These are phyloP conservation scores for Volucella inflata DNA, from an alignment of 2,888 invertebrate species.

Conservation along the genomic window DNA sequence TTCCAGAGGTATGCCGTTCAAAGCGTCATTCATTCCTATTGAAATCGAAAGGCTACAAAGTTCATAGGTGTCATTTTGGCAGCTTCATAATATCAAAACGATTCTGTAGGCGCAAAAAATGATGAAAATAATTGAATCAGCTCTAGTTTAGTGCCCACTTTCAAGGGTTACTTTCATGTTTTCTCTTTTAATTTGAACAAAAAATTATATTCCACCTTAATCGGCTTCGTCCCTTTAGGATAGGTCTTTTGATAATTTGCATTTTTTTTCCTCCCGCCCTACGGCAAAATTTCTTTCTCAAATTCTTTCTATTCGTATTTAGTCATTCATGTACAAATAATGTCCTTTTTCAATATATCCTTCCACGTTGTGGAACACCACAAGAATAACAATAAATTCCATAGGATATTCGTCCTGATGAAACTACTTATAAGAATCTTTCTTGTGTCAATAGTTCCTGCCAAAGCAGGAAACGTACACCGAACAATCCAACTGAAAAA, in stretches of 20 bases:
- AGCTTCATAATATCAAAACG: too few relatives aligned
- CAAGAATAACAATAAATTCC: constrained; percentile 35
- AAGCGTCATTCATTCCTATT: too few relatives aligned
- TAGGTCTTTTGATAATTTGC: constrained; percentile 1
- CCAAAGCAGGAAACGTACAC: neutral
- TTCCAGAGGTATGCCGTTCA: too few relatives aligned
- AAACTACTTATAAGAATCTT: constrained; percentile 23
- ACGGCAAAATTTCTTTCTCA: neutral
- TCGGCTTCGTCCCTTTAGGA: neutral
- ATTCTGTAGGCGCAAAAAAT: too few relatives aligned
- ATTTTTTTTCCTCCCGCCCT: neutral
- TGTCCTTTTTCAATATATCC: constrained; percentile 13
- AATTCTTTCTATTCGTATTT: constrained; percentile 4
- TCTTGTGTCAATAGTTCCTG: constrained; percentile 32
- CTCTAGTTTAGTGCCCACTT: too few relatives aligned
- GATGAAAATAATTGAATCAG: too few relatives aligned
- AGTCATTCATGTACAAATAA: constrained; percentile 23
- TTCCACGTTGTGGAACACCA: constrained; percentile 20
- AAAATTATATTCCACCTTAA: too few relatives aligned
- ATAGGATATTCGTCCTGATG: constrained; percentile 8
- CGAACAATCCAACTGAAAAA: neutral
- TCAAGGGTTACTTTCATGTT: too few relatives aligned
- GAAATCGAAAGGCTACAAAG: too few relatives aligned
- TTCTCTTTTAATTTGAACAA: too few relatives aligned
- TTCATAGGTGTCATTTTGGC: too few relatives aligned